A percentile compares a stretch with the other conserved stretches of the same genome.
These are phyloP conservation scores for Wiebesia pumilae DNA, from an alignment of 1,140 invertebrate species.

Conservation along the genomic window DNA sequence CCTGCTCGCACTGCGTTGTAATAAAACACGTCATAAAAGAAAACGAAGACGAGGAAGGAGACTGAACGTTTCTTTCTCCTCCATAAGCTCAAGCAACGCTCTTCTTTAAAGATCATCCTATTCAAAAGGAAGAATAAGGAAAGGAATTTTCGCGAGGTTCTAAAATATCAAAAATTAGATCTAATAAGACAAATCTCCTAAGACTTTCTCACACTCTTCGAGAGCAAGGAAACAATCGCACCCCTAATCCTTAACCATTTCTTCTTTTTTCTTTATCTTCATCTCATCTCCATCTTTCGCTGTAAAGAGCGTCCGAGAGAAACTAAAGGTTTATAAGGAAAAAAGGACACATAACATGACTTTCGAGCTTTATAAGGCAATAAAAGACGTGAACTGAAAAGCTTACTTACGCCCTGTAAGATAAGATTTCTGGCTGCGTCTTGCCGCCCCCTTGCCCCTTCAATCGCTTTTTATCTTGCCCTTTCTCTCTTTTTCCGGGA, in stretches of 20 bases:
- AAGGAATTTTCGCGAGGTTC: neutral
- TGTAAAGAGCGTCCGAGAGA: neutral
- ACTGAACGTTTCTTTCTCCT: neutral
- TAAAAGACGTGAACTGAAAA: constrained; percentile 55
- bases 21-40: constrained; percentile 53
- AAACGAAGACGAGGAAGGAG: constrained; percentile 37
- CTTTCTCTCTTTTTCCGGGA: neutral
- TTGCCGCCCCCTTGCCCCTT: neutral
- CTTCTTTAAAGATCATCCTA: neutral
- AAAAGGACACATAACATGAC: constrained; percentile 38
- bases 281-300: neutral
- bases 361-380: constrained; percentile 52
- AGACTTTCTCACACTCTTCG: constrained; percentile 12
- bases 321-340: constrained; percentile 13
- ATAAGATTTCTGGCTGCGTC: constrained; percentile 53
- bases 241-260: neutral
- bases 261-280: neutral
- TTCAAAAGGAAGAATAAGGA: neutral
- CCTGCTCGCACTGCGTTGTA: constrained; percentile 2
- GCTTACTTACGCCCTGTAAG: constrained; percentile 45
- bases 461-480: neutral
- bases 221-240: constrained; percentile 36
- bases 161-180: constrained; percentile 52
- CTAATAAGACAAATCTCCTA: constrained; percentile 49
- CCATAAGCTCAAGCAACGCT: neutral